These are phyloP conservation scores for Alviniconcha marisindica DNA, from an alignment of 1,140 invertebrate genomes.

Conservation along the genomic window DNA sequence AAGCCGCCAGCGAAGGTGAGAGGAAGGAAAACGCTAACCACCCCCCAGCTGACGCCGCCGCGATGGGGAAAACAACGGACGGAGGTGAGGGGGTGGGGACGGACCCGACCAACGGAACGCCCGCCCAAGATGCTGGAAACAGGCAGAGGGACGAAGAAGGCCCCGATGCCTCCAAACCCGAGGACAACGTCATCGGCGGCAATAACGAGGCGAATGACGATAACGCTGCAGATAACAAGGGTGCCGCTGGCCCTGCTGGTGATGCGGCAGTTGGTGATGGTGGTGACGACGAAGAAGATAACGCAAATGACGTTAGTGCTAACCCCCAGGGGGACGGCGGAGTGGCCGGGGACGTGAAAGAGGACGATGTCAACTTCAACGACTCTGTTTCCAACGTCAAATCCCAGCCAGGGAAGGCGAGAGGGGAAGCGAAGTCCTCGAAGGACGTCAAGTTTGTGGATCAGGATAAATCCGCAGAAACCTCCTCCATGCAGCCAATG, in stretches of 20 bases:
- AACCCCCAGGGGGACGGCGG: conserved; percentile 8
- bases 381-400: conserved; percentile 33
- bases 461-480: not conserved
- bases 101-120: not conserved
- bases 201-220: conserved; percentile 21
- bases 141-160: too few species aligned
- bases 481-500: not conserved
- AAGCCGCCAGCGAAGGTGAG: not conserved
- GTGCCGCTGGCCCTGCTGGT: not conserved
- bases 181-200: not conserved
- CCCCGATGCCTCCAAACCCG: not conserved
- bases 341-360: not conserved
- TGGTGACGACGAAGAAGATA: not conserved
- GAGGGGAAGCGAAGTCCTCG: not conserved
- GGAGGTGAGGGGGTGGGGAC: not conserved
- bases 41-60: conserved; percentile 6
- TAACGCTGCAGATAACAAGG: not conserved
- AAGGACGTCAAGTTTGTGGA: conserved; percentile 6
- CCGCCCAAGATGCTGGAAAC: not conserved
- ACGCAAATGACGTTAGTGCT: not conserved
- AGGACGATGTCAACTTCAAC: conserved; percentile 16
- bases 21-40: conserved; percentile 6
- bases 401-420: not conserved
- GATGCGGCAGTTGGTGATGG: not conserved
- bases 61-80: conserved; percentile 29